Evolutionary conservation across 2,888 invertebrate species (phyloP).

Genomic region (Lasioglossum vierecki): DNA sequence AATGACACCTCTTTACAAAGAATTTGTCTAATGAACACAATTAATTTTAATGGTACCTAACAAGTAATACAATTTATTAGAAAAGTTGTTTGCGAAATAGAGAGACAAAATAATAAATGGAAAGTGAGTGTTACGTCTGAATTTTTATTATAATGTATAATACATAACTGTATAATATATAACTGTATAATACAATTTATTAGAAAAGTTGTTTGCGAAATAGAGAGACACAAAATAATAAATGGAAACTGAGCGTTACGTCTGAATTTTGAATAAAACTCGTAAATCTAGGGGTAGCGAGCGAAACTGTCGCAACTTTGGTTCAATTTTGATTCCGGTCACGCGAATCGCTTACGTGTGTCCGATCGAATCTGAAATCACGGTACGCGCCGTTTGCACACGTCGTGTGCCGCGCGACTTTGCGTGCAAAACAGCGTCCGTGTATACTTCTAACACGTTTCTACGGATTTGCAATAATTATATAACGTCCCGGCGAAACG

Average conservation of each 20-base stretch:
- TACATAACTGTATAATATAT: too few relatives aligned
- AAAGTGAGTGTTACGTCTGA: background rate
- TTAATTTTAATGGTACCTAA: background rate
- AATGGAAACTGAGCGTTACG: background rate
- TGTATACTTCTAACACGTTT: conserved; percentile 47
- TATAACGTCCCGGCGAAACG: conserved; percentile 24
- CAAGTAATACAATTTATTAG: background rate
- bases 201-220: background rate
- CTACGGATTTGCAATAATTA: conserved; percentile 40
- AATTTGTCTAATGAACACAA: background rate
- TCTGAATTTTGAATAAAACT: background rate
- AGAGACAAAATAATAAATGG: background rate
- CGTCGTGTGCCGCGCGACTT: conserved; percentile 2
- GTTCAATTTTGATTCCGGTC: conserved; percentile 44
- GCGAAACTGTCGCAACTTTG: conserved; percentile 26
- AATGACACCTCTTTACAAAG: background rate
- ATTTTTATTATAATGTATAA: too few relatives aligned
- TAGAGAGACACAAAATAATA: background rate
- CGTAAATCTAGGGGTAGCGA: background rate
- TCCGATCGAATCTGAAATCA: conserved; percentile 61
- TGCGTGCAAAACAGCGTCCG: conserved; percentile 32
- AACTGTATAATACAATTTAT: too few relatives aligned
- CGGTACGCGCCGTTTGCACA: conserved; percentile 29
- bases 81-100: background rate
- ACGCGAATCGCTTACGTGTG: conserved; percentile 42